Conservation (phyloP, 2,797 vertebrate genomes). For the Enoplosus armatus region DNA sequence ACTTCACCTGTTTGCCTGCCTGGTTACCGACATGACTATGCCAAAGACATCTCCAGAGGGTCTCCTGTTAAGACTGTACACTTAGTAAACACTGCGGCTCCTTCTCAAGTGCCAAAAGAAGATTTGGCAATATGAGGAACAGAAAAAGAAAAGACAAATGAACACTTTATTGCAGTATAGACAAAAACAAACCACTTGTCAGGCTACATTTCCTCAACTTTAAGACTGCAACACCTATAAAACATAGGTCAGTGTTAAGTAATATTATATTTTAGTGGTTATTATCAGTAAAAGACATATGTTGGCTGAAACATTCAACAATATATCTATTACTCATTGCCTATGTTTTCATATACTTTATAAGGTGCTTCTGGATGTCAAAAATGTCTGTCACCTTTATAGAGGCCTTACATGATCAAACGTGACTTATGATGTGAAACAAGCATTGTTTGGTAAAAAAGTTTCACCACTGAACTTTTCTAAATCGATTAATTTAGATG, state of each 20-base stretch:
- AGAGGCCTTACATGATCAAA: too few relatives aligned
- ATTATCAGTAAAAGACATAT: too few relatives aligned
- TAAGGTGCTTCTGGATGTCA: too few relatives aligned
- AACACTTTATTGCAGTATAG: neutral
- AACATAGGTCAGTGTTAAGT: too few relatives aligned
- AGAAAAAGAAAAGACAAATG: neutral
- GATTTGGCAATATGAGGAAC: neutral
- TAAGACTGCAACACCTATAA: too few relatives aligned
- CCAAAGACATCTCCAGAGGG: slow-evolving; percentile 8
- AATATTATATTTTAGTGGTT: too few relatives aligned
- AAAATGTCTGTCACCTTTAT: too few relatives aligned
- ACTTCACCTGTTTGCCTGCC: neutral
- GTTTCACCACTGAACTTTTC: slow-evolving; percentile 25
- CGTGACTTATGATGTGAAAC: too few relatives aligned
- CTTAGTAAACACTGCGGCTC: neutral
- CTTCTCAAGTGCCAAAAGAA: neutral
- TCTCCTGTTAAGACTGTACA: neutral
- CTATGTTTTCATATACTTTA: too few relatives aligned
- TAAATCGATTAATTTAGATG: slow-evolving; percentile 42
- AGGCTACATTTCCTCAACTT: neutral
- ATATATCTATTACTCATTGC: too few relatives aligned
- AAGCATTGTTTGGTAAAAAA: slow-evolving; percentile 28
- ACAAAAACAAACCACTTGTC: neutral
- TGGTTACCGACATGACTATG: neutral
- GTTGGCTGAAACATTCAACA: too few relatives aligned